Conservation (phyloP, 2,113 vertebrate genomes). For the Desmodus rotundus region DNA sequence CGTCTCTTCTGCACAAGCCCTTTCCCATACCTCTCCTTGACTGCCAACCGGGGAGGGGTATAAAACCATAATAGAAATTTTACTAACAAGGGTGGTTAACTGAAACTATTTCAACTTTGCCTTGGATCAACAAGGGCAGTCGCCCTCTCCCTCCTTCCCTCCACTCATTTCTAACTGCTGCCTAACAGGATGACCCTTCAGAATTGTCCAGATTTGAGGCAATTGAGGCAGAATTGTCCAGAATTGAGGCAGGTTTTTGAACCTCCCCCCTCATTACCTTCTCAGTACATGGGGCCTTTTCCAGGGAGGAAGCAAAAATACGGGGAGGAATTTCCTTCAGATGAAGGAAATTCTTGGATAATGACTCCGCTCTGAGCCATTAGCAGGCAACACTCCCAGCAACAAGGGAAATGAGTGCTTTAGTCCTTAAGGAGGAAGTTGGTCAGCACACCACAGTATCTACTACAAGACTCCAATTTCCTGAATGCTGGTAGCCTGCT, state of each 20-base stretch:
- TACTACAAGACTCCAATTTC: background rate
- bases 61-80: no score
- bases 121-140: no score
- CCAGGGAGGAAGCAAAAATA: background rate
- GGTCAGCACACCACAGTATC: background rate
- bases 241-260: background rate
- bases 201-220: background rate
- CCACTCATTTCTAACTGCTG: no score
- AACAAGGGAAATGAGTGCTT: background rate
- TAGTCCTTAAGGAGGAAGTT: background rate
- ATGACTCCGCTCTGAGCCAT: background rate
- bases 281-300: background rate
- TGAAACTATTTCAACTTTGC: no score
- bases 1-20: no score
- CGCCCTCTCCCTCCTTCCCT: no score
- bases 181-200: background rate
- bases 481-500: background rate
- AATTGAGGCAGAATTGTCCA: background rate
- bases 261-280: background rate
- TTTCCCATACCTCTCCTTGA: no score
- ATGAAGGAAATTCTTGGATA: background rate
- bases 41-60: no score
- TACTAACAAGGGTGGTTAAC: no score
- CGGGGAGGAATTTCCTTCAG: background rate
- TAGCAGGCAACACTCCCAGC: background rate